A percentile compares a stretch with the other conserved stretches of the same genome.
phyloP scores from a whole-genome alignment of 2,797 vertebrate genomes.

The Coluber constrictor region DNA sequence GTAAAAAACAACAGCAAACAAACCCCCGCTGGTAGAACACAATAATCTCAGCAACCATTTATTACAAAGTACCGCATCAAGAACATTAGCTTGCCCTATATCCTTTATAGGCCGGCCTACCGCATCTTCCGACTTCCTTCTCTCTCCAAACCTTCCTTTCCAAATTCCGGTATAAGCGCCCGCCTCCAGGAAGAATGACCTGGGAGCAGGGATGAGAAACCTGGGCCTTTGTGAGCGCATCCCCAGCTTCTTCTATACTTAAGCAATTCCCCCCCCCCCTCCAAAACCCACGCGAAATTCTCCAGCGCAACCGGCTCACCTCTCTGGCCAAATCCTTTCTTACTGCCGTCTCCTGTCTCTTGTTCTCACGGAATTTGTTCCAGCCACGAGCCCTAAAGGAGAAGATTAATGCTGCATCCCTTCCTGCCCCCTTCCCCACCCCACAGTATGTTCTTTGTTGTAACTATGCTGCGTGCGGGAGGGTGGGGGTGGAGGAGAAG shows the following conservation, averaged over 20 bases:
- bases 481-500: neutral
- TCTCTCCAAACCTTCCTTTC: neutral
- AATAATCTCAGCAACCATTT: neutral
- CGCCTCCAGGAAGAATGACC: neutral
- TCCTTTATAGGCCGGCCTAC: neutral
- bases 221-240: neutral
- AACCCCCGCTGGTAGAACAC: neutral
- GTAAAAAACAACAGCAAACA: too few species aligned
- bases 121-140: neutral
- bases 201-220: neutral
- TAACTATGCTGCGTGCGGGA: neutral
- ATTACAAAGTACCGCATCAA: neutral
- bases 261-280: too few species aligned
- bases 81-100: neutral
- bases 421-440: constrained; percentile 41
- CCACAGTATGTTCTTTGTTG: constrained; percentile 28
- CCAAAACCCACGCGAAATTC: too few species aligned
- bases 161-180: neutral
- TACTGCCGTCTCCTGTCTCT: neutral
- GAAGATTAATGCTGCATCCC: constrained; percentile 19
- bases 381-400: neutral
- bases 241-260: neutral
- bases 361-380: neutral
- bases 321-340: constrained; percentile 8
- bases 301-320: constrained; percentile 19